Base-by-base conservation (phyloP, 2,113 vertebrate species). In the Centropristis striata region DNA sequence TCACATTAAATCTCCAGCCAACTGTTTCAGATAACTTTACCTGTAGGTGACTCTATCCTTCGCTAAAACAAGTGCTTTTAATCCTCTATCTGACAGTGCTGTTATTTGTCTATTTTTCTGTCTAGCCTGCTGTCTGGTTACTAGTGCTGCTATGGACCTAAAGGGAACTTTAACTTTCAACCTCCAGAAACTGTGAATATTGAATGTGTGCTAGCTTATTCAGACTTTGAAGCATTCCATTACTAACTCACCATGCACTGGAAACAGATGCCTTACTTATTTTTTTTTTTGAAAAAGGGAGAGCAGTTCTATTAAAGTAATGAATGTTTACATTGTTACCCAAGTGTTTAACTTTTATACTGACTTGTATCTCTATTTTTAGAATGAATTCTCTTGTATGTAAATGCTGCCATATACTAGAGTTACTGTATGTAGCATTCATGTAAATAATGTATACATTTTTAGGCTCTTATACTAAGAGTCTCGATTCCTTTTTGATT, bases 241-340 rank as follows among this genome's bases (percentile, higher is more conserved):
- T 80, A 86, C 72, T 84, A 65, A 86, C 78, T 68, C 20, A 44
- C 78, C 65, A 16, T 74, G 63, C 61, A 77, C 72, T 77, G 77
- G 55, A 73, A 51, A 71, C 58, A 5, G 71, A 78, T 53, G 39
- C 28, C 63, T 42, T 46, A 57, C 27, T 57, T 51, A 14, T 60
- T 50, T 65, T 46, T 42, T 42, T 41, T 63, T 72, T 76, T 67
- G 2, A 28, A 64, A 73, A 63, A 54, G 58, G 57, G 49, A 50
- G 55, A 42, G 25, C 32, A 37, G 27, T 57, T 91, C 83, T 88
- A 83, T 90, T 79, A 82, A 86, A 88, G 81, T 82, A 81, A 82
- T 69, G 81, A 90, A 89, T 90, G 93, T 95, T 94, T 93, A 94
- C 93, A 92, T 91, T 91, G 82, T 81, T 90, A 84, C 87, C 70